Evolutionary conservation across 2,113 vertebrate species (phyloP), one percentile per base, ranked within the genome.

Genomic region (Eublepharis macularius): DNA sequence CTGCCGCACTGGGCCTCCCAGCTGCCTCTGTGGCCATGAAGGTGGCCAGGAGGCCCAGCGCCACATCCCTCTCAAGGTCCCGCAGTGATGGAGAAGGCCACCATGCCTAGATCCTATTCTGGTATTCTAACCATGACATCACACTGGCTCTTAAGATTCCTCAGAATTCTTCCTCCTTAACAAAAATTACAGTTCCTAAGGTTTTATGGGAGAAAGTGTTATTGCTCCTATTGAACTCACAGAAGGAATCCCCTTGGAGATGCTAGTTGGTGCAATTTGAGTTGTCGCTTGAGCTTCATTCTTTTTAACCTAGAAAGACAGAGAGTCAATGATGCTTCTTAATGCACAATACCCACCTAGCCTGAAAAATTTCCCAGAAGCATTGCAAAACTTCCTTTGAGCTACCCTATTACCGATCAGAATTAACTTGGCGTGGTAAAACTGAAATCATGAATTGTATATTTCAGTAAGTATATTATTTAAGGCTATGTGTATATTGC

Each of bases 181-280:
- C 17, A 16, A 74, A 75, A 65, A 10, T 16, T 45, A 26, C 19
- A 43, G 34, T 45, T 57, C 36, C 16, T 14, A 82, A 14, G 29
- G 6, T 83, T 57, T 54, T 34, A 2, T 75, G 54, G 49, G 32
- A 73, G 32, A 75, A 41, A 6, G 39, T 14, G 21, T 63, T 29
- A n/a, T 19, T 45, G 8, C 45, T 68, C 6, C 13, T 5, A n/a
- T 10, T 0, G 69, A 49, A 54, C 94, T 95, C 83, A 95, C 94
- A 0, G 94, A 94, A 9, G 94, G 94, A 75, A 92, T 90, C 83
- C 89, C 91, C 19, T 90, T 85, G 51, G 87, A 1, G 0, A 60
- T 3, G 51, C 86, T 92, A 51, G 89, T 91, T 32, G 87, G 76
- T 45, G n/a, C 57, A 72, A 12, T 34, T 26, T 84, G 32, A 29